These are phyloP conservation scores for Microdon myrmicae DNA, from an alignment of 2,888 invertebrate genomes.

Conservation along the genomic window DNA sequence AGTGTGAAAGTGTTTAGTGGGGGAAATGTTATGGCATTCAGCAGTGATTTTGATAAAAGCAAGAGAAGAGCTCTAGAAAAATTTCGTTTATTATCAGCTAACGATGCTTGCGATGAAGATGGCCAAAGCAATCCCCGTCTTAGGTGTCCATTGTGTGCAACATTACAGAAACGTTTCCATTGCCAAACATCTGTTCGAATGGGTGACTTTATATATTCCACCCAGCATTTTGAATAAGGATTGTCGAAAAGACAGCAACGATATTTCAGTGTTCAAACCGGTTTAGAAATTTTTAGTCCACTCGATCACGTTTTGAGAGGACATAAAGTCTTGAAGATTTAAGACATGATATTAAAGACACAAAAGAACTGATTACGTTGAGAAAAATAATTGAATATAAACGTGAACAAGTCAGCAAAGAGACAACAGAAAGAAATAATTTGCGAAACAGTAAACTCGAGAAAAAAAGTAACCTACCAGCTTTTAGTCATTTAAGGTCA, in stretches of 20 bases:
- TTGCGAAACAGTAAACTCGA: too few species aligned
- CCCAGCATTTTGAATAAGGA: conserved; percentile 70
- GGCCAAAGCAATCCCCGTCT: conserved; percentile 55
- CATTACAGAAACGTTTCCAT: conserved; percentile 75
- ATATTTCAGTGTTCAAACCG: conserved; percentile 71
- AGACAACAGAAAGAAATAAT: conserved; percentile 68
- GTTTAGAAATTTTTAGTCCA: conserved; percentile 69
- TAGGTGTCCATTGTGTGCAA: conserved; percentile 75
- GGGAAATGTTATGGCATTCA: conserved; percentile 70
- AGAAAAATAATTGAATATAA: conserved; percentile 68
- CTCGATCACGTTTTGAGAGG: conserved; percentile 68
- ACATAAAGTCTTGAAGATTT: conserved; percentile 66
- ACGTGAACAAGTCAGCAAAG: conserved; percentile 56
- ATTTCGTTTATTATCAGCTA: conserved; percentile 77
- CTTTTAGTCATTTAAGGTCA: conserved; percentile 74
- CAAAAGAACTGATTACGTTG: conserved; percentile 71
- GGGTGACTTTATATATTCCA: conserved; percentile 83
- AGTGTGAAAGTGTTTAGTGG: too few species aligned
- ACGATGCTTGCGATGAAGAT: conserved; percentile 61
- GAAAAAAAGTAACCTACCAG: conserved; percentile 70
- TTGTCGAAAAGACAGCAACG: conserved; percentile 74
- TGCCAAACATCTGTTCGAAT: conserved; percentile 83
- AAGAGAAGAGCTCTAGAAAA: conserved; percentile 78
- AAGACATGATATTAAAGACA: conserved; percentile 71
- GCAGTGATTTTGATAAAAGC: conserved; percentile 79